Conservation (phyloP, 2,888 invertebrate genomes). For the Rosalia funebris region DNA sequence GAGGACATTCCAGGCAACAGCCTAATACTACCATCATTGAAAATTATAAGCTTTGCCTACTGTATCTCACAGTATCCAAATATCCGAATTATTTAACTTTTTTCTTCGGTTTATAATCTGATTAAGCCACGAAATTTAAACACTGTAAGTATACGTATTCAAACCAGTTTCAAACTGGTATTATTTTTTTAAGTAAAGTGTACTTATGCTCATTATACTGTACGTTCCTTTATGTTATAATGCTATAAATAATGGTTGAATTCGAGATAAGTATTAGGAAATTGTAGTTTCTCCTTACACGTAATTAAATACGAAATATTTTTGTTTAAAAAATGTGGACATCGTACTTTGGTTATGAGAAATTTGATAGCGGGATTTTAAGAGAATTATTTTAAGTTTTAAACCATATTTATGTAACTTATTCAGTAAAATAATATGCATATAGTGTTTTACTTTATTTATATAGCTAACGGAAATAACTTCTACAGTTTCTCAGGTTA, state of each 20-base stretch:
- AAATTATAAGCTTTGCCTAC: slow-evolving; percentile 27
- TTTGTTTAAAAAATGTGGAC: not conserved
- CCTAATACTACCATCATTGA: slow-evolving; percentile 8
- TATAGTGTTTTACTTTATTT: not conserved
- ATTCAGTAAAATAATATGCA: not conserved
- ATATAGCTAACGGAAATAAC: not conserved
- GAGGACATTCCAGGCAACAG: slow-evolving; percentile 3
- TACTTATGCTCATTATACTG: slow-evolving; percentile 45
- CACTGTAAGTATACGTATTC: slow-evolving; percentile 42
- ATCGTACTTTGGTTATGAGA: not conserved
- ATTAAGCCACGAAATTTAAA: slow-evolving; percentile 46
- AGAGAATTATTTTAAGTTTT: too few species aligned
- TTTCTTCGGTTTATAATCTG: slow-evolving; percentile 44
- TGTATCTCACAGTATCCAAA: slow-evolving; percentile 37
- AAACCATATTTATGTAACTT: too few species aligned
- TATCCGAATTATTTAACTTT: slow-evolving; percentile 45
- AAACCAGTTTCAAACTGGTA: slow-evolving; percentile 50
- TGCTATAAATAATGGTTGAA: slow-evolving; percentile 40
- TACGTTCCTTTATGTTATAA: slow-evolving; percentile 46
- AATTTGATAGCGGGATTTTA: not conserved
- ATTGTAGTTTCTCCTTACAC: slow-evolving; percentile 38
- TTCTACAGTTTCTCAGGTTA: not conserved
- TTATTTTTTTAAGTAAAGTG: slow-evolving; percentile 45
- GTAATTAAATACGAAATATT: slow-evolving; percentile 35
- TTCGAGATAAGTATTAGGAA: slow-evolving; percentile 34